Evolutionary conservation across 2,113 vertebrate species (phyloP).

Genomic region (Aramus guarauna): DNA sequence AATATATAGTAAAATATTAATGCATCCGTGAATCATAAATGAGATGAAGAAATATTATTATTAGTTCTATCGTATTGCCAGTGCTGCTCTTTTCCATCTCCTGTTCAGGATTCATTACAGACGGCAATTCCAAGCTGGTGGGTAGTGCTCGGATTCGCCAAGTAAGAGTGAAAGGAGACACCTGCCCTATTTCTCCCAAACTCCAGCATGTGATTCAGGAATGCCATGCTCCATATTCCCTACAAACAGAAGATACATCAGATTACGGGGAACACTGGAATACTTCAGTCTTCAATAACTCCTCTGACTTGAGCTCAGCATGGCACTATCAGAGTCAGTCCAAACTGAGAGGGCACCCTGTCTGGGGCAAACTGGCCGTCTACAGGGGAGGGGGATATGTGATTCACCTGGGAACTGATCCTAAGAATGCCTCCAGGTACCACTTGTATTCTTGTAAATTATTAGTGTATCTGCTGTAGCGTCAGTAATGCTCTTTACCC

Average conservation of each 20-base stretch:
- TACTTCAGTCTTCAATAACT: constrained; percentile 34
- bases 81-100: not conserved
- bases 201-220: constrained; percentile 66
- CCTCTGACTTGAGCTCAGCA: constrained; percentile 48
- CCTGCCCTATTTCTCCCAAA: constrained; percentile 71
- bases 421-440: constrained; percentile 81
- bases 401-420: constrained; percentile 81
- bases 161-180: constrained; percentile 82
- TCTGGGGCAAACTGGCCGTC: constrained; percentile 82
- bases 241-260: constrained; percentile 83
- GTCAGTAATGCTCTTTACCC: not conserved
- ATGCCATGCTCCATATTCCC: constrained; percentile 82
- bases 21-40: not conserved
- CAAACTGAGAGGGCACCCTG: constrained; percentile 73
- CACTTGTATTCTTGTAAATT: not conserved
- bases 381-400: constrained; percentile 91
- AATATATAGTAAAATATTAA: not conserved
- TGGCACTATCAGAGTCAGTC: constrained; percentile 88
- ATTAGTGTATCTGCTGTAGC: not conserved
- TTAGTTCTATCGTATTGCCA: not conserved
- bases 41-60: not conserved
- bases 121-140: constrained; percentile 92
- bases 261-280: constrained; percentile 85
- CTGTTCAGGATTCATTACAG: constrained; percentile 89
- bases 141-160: constrained; percentile 89